phyloP scores from a whole-genome alignment of 2,797 vertebrate genomes.

The Coendou prehensilis region DNA sequence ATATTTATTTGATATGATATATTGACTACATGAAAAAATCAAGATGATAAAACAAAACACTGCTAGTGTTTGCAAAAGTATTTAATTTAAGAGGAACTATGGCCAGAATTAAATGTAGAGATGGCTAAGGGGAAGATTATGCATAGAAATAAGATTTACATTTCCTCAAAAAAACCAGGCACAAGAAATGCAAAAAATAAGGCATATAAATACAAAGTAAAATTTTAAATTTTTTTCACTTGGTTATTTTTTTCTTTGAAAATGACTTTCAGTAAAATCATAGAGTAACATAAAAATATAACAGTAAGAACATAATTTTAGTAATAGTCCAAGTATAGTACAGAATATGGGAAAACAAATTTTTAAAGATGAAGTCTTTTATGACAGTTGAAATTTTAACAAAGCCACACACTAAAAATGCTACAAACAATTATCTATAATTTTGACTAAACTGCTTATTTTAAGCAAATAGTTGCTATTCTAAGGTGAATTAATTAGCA shows the following conservation, averaged over 20 bases:
- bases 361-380: conserved; percentile 52
- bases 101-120: conserved; percentile 37
- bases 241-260: conserved; percentile 31
- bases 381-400: conserved; percentile 77
- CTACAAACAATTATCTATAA: conserved; percentile 76
- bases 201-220: background rate
- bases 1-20: conserved; percentile 44
- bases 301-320: background rate
- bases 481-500: conserved; percentile 86
- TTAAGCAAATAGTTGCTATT: conserved; percentile 80
- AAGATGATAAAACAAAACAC: background rate
- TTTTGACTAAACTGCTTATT: conserved; percentile 77
- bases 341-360: conserved; percentile 1
- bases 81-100: background rate
- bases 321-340: conserved; percentile 24
- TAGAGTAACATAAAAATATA: conserved; percentile 45
- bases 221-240: conserved; percentile 25
- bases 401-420: conserved; percentile 76
- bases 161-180: background rate
- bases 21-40: background rate
- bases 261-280: conserved; percentile 39
- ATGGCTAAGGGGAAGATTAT: background rate
- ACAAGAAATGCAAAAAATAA: background rate
- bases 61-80: background rate
- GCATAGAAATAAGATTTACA: background rate